Percentiles rank a stretch among this genome's conserved stretches.
phyloP scores from a whole-genome alignment of 2,113 vertebrate genomes.

The Odobenus rosmarus region DNA sequence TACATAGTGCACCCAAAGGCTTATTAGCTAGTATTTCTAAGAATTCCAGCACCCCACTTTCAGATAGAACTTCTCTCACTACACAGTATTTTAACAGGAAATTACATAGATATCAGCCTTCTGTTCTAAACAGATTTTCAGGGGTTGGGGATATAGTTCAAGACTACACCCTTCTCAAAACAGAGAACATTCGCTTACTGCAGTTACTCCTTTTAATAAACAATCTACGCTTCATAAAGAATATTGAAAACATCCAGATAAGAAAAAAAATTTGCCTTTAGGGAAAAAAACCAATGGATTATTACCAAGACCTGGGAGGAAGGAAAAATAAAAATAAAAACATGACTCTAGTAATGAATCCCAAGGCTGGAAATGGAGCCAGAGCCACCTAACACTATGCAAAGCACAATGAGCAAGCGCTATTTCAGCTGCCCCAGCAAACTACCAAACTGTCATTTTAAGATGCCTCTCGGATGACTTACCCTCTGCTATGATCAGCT shows the following conservation, averaged over 20 bases:
- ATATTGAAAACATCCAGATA: not conserved
- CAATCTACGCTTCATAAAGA: not conserved
- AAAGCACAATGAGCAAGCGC: not conserved
- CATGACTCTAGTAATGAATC: not conserved
- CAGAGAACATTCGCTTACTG: not conserved
- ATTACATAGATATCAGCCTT: not conserved
- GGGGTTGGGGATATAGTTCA: not conserved
- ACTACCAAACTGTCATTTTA: not conserved
- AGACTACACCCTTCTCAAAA: not conserved
- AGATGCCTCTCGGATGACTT: not conserved
- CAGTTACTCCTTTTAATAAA: not conserved
- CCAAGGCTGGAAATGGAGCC: not conserved
- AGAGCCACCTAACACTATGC: not conserved
- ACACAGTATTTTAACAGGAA: not conserved
- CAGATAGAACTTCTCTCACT: not conserved
- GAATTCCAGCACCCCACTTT: not conserved
- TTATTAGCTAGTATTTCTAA: not conserved
- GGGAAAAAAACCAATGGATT: not conserved
- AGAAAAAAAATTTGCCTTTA: not conserved
- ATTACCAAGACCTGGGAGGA: not conserved
- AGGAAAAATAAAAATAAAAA: not conserved
- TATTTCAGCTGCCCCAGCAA: not conserved
- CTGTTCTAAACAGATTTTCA: not conserved
- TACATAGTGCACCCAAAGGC: too few species aligned
- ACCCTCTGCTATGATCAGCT: not conserved